phyloP scores from a whole-genome alignment of 2,113 vertebrate genomes.

The Petrocephalus microphthalmus region DNA sequence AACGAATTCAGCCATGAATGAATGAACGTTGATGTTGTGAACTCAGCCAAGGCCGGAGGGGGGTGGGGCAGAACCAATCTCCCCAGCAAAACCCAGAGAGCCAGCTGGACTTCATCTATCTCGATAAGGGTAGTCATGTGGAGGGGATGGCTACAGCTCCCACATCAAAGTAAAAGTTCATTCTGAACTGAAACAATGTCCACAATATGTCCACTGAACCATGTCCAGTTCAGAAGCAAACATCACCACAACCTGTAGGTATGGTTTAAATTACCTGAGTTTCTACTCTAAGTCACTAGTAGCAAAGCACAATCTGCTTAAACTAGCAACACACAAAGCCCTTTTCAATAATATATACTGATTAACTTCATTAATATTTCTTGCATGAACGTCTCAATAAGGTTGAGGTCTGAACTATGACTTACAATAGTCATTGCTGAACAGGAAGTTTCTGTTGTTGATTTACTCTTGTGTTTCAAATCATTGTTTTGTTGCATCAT shows the following conservation, averaged over 20 bases:
- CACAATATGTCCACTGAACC: too few species aligned
- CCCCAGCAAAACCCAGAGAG: neutral
- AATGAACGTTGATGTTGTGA: too few species aligned
- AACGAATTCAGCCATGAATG: too few species aligned
- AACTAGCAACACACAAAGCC: neutral
- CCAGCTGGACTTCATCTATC: neutral
- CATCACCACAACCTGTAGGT: neutral
- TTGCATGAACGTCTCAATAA: neutral
- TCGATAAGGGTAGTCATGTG: neutral
- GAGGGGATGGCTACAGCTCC: neutral
- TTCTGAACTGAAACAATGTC: neutral
- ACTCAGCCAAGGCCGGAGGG: too few species aligned
- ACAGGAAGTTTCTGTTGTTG: neutral
- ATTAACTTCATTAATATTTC: neutral
- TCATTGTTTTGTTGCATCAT: neutral
- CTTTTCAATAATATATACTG: neutral
- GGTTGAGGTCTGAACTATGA: neutral
- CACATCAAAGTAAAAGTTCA: neutral
- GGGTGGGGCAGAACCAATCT: neutral
- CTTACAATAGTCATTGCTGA: neutral
- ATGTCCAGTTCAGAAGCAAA: neutral
- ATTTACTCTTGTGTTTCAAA: neutral
- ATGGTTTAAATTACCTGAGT: neutral
- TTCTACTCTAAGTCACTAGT: neutral
- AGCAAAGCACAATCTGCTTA: neutral